Conservation (phyloP, 2,888 invertebrate species). For the Diaperis boleti region DNA sequence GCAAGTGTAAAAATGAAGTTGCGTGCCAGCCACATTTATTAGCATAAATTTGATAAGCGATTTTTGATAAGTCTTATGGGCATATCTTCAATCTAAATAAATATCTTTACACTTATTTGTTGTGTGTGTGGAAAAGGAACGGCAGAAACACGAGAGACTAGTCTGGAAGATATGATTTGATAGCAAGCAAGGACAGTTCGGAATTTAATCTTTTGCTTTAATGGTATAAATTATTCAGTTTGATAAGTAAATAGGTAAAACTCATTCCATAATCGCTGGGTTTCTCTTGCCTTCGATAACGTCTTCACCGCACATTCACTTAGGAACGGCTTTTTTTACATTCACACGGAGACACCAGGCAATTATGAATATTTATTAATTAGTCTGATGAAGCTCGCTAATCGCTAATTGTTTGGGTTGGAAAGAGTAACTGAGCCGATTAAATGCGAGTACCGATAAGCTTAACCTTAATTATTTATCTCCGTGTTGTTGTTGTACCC, state of each 20-base stretch:
- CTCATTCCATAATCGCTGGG: slow-evolving; percentile 62
- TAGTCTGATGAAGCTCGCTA: slow-evolving; percentile 3
- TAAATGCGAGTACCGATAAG: slow-evolving; percentile 17
- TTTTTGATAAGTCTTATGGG: slow-evolving; percentile 57
- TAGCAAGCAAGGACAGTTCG: slow-evolving; percentile 62
- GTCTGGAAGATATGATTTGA: slow-evolving; percentile 64
- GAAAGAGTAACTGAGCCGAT: slow-evolving; percentile 19
- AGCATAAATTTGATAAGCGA: slow-evolving; percentile 63
- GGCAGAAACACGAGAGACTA: slow-evolving; percentile 59
- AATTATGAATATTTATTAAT: slow-evolving; percentile 44
- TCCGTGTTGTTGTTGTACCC: neutral
- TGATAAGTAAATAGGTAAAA: slow-evolving; percentile 65
- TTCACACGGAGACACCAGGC: slow-evolving; percentile 28
- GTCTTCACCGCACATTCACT: slow-evolving; percentile 46
- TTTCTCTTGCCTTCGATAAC: slow-evolving; percentile 47
- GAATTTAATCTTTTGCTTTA: slow-evolving; percentile 64
- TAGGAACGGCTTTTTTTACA: slow-evolving; percentile 48
- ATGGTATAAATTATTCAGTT: slow-evolving; percentile 65
- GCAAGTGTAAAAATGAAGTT: slow-evolving; percentile 58
- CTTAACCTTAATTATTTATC: neutral
- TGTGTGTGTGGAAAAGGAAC: slow-evolving; percentile 41
- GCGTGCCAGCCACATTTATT: slow-evolving; percentile 58
- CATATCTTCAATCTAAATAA: slow-evolving; percentile 61
- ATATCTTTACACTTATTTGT: slow-evolving; percentile 58
- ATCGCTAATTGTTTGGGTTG: slow-evolving; percentile 31